Evolutionary conservation across 1,140 invertebrate species (phyloP), one percentile per base, ranked within the genome.

Genomic region (Microplitis mediator): DNA sequence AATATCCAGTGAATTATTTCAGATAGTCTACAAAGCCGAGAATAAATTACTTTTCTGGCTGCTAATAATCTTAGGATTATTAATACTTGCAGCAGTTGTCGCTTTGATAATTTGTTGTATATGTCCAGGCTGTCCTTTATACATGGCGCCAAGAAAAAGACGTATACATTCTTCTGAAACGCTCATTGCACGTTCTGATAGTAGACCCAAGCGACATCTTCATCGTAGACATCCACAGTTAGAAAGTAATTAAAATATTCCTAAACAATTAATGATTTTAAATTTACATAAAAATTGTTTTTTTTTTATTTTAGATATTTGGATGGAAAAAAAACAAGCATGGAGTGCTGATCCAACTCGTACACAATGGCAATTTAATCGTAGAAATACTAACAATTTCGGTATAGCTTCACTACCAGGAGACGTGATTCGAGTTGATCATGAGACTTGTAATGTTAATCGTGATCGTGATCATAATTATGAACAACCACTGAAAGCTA

Each of bases 71-170:
- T 81, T 95, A 66, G 91, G 93, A 54, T 86, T 95, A 8, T 80
- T 95, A 39, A 88, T 95, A 60, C 88, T 93, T 0, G 71, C 94
- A 14, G 90, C 92, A n/a, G 89, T 94, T 45, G 83, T 94, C 51
- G 88, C 91, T 35, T 82, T 95, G 45, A 90, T 95, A 64, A 88
- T 93, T 31, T 95, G 94, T 83, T 95, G 94, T 78, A 91, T 94
- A 67, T 95, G 93, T 81, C 90, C 92, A 76, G 91, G 91, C 75
- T 95, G 95, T 86, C 94, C 93, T 3, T 89, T 94, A 64, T 95
- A 95, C 76, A 91, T 92, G 85, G 91, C 91, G 61, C 90, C 92
- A n/a, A 90, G 90, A 87, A 93, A 91, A 89, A 89, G 92, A 87
- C 89, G 91, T 86, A 89, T 93, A 80, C 91, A 92, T 88, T 92